phyloP scores from a whole-genome alignment of 2,888 invertebrate species.

The Amphimallon solstitiale region DNA sequence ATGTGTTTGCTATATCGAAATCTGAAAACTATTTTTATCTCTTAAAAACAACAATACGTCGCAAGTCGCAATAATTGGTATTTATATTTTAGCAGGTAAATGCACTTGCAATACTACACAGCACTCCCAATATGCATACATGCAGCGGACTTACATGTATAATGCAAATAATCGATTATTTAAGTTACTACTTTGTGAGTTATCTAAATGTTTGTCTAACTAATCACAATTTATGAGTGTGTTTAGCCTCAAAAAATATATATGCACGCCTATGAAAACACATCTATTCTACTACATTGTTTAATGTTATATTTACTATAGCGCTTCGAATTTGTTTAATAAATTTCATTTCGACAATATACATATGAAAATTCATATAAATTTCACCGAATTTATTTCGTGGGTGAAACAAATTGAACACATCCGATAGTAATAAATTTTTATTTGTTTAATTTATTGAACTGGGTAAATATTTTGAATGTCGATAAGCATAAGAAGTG shows the following conservation, averaged over 20 bases:
- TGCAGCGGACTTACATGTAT: neutral
- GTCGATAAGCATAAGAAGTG: neutral
- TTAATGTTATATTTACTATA: slow-evolving; percentile 5
- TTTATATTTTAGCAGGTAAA: slow-evolving; percentile 19
- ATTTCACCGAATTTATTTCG: neutral
- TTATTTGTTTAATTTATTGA: neutral
- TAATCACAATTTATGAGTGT: slow-evolving; percentile 25
- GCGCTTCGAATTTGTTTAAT: slow-evolving; percentile 4
- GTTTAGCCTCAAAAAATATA: slow-evolving; percentile 8
- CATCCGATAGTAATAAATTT: neutral
- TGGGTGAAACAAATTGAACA: neutral
- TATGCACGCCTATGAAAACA: slow-evolving; percentile 2
- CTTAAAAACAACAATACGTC: neutral
- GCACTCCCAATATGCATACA: neutral
- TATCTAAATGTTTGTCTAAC: slow-evolving; percentile 7
- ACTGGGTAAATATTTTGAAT: slow-evolving; percentile 1
- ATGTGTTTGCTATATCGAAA: neutral
- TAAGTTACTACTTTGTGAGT: slow-evolving; percentile 23
- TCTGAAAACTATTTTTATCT: slow-evolving; percentile 3
- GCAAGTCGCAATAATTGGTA: neutral
- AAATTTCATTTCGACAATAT: neutral
- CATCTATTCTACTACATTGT: slow-evolving; percentile 2
- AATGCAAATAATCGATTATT: slow-evolving; percentile 18
- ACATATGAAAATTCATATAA: neutral
- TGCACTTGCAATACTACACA: slow-evolving; percentile 6